Conservation (phyloP, 2,888 invertebrate genomes). For the Phyllotreta cruciferae region DNA sequence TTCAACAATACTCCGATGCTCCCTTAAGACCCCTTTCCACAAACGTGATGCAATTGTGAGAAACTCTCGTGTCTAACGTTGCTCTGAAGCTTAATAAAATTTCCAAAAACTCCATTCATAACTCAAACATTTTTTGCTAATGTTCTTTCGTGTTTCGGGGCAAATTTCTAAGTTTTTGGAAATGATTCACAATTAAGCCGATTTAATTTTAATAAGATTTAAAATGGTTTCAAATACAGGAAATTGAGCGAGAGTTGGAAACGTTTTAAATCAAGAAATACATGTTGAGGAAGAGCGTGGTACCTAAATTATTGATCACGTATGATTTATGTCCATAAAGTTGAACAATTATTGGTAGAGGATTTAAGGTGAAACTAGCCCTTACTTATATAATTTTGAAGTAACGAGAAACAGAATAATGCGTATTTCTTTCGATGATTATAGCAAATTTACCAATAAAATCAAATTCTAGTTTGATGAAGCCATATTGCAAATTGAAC, state of each 20-base stretch:
- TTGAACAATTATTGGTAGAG: neutral
- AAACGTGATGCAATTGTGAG: conserved; percentile 41
- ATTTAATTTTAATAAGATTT: conserved; percentile 2
- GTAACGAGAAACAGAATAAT: no score
- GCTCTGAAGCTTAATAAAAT: neutral
- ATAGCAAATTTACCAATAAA: no score
- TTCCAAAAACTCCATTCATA: conserved; percentile 12
- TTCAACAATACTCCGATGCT: conserved; percentile 39
- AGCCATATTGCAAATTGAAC: no score
- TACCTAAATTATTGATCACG: conserved; percentile 16
- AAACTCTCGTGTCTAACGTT: conserved; percentile 40
- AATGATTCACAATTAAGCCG: neutral
- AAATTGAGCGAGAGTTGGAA: neutral
- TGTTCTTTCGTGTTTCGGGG: neutral
- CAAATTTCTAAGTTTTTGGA: neutral
- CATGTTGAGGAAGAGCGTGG: conserved; percentile 17
- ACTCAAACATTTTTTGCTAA: neutral
- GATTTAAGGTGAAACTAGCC: no score
- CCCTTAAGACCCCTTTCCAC: conserved; percentile 30
- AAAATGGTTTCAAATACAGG: neutral
- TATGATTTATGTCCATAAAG: conserved; percentile 19
- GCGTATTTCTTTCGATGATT: no score
- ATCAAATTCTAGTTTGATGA: no score
- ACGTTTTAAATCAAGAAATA: neutral
- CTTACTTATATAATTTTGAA: no score